Percentiles rank a stretch among this genome's conserved stretches.
These are phyloP conservation scores for Drosophila nannoptera DNA, from an alignment of 1,140 invertebrate species.

Conservation along the genomic window DNA sequence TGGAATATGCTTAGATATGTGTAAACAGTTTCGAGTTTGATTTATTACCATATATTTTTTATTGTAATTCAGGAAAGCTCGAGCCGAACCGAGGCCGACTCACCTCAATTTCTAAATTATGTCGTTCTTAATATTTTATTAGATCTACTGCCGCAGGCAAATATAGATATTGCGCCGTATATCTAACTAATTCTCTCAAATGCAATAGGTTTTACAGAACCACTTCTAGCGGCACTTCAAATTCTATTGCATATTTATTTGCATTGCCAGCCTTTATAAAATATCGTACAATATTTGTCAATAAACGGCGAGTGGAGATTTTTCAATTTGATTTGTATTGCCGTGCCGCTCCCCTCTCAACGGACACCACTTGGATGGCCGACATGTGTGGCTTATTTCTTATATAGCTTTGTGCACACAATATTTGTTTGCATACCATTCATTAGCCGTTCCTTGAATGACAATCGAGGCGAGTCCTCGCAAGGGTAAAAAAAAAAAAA, in stretches of 20 bases:
- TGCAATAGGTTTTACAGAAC: no score
- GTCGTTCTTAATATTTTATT: neutral
- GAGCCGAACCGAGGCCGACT: neutral
- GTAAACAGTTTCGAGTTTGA: conserved; percentile 30
- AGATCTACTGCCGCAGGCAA: no score
- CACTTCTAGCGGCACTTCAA: conserved; percentile 9
- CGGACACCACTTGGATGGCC: no score
- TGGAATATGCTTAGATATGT: conserved; percentile 7
- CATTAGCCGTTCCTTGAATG: neutral
- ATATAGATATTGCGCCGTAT: no score
- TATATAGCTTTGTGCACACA: neutral
- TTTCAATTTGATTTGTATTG: neutral
- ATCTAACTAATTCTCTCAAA: no score
- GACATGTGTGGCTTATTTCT: no score
- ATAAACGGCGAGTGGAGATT: neutral
- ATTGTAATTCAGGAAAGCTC: neutral
- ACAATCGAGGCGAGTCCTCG: conserved; percentile 1
- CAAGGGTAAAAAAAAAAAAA: neutral
- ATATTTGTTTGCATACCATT: neutral
- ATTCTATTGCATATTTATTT: conserved; percentile 35
- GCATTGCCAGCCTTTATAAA: neutral
- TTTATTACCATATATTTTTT: conserved; percentile 29
- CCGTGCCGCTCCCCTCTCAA: no score
- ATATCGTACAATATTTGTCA: neutral
- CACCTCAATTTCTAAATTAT: neutral